These are phyloP conservation scores for Notechis scutatus DNA, from an alignment of 2,113 vertebrate species.

Conservation along the genomic window DNA sequence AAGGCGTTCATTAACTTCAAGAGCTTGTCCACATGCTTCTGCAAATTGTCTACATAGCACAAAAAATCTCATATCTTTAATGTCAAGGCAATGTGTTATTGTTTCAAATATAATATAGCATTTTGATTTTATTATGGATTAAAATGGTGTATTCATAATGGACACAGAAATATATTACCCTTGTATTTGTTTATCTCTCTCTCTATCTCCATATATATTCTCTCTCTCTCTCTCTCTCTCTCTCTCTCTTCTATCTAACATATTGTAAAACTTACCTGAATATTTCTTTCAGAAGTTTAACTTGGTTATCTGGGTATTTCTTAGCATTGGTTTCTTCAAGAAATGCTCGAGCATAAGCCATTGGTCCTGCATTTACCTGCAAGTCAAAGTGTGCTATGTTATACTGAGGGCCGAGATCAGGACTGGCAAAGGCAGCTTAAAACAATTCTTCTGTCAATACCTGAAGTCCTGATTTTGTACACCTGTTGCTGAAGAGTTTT, in stretches of 20 bases:
- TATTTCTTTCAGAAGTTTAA: conserved; percentile 95
- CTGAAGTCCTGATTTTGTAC: neutral
- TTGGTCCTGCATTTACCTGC: conserved; percentile 95
- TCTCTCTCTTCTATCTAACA: neutral
- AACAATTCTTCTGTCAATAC: neutral
- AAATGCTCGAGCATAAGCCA: conserved; percentile 96
- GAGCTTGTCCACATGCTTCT: conserved; percentile 91
- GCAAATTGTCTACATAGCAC: conserved; percentile 85
- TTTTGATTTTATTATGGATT: neutral
- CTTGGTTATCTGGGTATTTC: conserved; percentile 97
- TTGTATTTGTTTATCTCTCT: neutral
- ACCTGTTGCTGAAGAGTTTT: neutral
- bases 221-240: neutral
- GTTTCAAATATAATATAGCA: neutral
- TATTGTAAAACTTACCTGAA: conserved; percentile 82
- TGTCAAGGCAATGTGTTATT: neutral
- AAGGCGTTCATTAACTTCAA: conserved; percentile 92
- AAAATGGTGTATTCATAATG: neutral
- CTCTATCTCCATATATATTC: neutral
- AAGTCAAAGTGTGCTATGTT: neutral
- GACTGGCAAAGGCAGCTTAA: neutral
- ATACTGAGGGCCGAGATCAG: neutral
- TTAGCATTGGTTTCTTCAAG: conserved; percentile 96
- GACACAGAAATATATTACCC: neutral
- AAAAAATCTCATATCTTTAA: neutral